Evolutionary conservation across 2,888 invertebrate genomes (phyloP).

Genomic region (Imbricaverruca yamaguchii): DNA sequence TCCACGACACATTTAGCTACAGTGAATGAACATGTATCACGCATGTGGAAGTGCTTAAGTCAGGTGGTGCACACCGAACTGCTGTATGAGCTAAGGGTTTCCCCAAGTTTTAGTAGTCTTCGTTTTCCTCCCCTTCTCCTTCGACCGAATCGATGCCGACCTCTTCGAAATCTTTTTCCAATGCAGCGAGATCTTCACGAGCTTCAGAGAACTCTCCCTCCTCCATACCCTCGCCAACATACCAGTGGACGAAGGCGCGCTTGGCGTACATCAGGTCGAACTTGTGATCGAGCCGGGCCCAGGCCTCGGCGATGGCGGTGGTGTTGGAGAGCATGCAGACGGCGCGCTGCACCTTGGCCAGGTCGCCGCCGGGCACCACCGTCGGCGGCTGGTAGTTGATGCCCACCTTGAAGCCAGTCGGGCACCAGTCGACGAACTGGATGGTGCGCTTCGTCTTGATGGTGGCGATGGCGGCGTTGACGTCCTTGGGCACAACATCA

Average conservation of each 20-base stretch:
- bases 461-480: conserved; percentile 58
- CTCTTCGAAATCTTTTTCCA: conserved; percentile 18
- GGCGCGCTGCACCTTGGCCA: conserved; percentile 66
- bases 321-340: conserved; percentile 83
- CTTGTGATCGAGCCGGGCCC: conserved; percentile 93
- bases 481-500: conserved; percentile 48
- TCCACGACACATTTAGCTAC: too few species aligned
- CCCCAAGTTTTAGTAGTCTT: not conserved
- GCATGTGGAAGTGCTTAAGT: too few species aligned
- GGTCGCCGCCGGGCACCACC: conserved; percentile 58
- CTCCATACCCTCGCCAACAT: conserved; percentile 11
- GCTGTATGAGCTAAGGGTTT: too few species aligned
- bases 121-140: conserved; percentile 12
- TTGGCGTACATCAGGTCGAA: conserved; percentile 96
- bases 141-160: conserved; percentile 21
- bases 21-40: too few species aligned
- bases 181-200: conserved; percentile 2
- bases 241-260: conserved; percentile 89
- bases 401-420: conserved; percentile 82
- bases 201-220: conserved; percentile 8
- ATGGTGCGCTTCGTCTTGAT: conserved; percentile 69
- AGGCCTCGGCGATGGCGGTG: conserved; percentile 93
- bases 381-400: conserved; percentile 68
- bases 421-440: conserved; percentile 89
- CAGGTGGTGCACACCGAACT: too few species aligned